phyloP scores from a whole-genome alignment of 2,797 vertebrate species.

The Enteromius anoplus region DNA sequence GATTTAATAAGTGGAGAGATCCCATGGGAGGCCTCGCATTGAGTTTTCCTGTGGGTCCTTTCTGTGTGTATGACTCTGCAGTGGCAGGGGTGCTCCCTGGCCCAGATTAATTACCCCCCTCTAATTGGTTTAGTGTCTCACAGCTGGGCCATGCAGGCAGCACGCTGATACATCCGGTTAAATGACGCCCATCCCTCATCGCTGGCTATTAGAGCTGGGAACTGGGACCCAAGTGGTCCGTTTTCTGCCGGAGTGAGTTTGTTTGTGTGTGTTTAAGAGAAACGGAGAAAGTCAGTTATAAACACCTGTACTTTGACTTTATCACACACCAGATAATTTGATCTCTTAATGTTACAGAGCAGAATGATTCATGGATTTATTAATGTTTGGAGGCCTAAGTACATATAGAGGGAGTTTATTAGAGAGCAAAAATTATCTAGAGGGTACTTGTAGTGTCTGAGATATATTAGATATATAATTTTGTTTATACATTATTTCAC shows the following conservation, averaged over 20 bases:
- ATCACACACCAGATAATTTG: constrained; percentile 78
- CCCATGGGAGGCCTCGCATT: constrained; percentile 56
- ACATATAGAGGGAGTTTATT: constrained; percentile 11
- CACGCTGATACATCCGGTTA: constrained; percentile 88
- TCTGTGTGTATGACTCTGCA: constrained; percentile 69
- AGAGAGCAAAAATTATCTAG: constrained; percentile 9
- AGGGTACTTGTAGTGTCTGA: not conserved
- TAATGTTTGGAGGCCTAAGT: not conserved
- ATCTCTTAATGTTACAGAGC: constrained; percentile 61
- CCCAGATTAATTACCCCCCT: constrained; percentile 90
- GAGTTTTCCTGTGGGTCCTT: constrained; percentile 51
- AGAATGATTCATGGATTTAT: constrained; percentile 48
- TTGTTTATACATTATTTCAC: not conserved
- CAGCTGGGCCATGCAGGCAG: constrained; percentile 86
- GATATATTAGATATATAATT: not conserved
- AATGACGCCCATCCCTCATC: constrained; percentile 90
- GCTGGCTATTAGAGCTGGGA: constrained; percentile 81
- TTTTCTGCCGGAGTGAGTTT: constrained; percentile 72
- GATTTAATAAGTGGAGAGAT: constrained; percentile 52
- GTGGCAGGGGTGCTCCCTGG: constrained; percentile 70
- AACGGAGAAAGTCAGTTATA: not conserved
- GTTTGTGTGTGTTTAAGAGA: constrained; percentile 35
- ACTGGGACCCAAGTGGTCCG: constrained; percentile 82
- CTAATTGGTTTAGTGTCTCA: constrained; percentile 90
- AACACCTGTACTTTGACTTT: constrained; percentile 49